Evolutionary conservation across 2,113 vertebrate genomes (phyloP).

Genomic region (Heterotis niloticus): DNA sequence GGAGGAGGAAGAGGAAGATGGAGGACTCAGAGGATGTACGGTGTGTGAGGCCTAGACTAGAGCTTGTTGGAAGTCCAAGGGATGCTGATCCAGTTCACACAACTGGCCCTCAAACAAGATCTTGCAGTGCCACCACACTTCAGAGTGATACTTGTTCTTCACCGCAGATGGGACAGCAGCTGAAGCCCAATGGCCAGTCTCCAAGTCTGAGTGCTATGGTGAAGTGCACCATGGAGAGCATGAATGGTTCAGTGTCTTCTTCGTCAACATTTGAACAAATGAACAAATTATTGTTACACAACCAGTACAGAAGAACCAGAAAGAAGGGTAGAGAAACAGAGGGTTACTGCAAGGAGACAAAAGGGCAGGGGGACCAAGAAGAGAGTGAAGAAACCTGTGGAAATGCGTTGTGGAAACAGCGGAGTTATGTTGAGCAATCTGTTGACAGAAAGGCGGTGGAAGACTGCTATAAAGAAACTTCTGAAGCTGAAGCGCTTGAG

Average conservation of each 20-base stretch:
- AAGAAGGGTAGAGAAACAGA: not conserved
- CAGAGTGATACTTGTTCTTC: not conserved
- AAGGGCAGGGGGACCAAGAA: not conserved
- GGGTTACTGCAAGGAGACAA: not conserved
- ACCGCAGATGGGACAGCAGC: not conserved
- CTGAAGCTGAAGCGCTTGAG: not conserved
- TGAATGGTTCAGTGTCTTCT: not conserved
- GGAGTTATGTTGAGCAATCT: slow-evolving; percentile 9
- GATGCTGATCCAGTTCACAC: not conserved
- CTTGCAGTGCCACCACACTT: not conserved
- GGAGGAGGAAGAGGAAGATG: slow-evolving; percentile 6
- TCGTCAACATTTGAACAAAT: not conserved
- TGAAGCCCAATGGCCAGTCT: too few relatives aligned
- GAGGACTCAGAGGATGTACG: not conserved
- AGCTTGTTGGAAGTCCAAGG: slow-evolving; percentile 1
- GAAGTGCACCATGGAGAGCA: not conserved
- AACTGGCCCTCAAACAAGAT: not conserved
- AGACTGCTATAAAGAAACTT: not conserved
- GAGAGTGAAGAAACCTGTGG: not conserved
- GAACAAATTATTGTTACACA: not conserved
- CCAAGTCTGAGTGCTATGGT: not conserved
- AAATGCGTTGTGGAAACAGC: not conserved
- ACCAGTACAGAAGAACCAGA: not conserved
- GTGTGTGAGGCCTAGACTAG: not conserved
- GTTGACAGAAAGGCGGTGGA: not conserved